phyloP scores from a whole-genome alignment of 2,888 invertebrate species.

The Melanotus villosus region DNA sequence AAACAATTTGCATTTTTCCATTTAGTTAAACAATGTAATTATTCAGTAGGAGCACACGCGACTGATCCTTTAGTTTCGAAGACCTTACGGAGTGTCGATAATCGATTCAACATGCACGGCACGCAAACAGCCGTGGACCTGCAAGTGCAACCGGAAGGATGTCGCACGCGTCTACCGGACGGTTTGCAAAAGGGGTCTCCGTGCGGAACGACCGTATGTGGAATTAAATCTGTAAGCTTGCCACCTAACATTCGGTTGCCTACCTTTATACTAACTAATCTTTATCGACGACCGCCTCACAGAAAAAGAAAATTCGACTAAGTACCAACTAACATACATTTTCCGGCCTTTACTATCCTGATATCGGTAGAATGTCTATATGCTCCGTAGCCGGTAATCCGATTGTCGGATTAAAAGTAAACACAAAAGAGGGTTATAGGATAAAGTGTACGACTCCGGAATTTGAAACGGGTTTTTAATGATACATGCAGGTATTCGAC shows the following conservation, averaged over 20 bases:
- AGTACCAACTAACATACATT: background rate
- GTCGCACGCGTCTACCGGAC: constrained; percentile 16
- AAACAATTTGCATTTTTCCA: constrained; percentile 46
- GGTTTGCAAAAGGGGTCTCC: constrained; percentile 6
- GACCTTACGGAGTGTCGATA: constrained; percentile 29
- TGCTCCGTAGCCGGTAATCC: constrained; percentile 53
- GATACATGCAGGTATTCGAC: constrained; percentile 52
- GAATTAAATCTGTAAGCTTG: background rate
- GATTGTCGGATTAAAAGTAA: constrained; percentile 56
- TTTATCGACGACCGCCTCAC: too few relatives aligned
- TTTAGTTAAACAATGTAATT: constrained; percentile 43
- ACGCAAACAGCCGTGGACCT: constrained; percentile 20
- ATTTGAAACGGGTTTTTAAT: constrained; percentile 53
- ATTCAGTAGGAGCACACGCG: constrained; percentile 29
- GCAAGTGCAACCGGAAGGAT: constrained; percentile 21
- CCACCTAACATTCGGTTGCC: background rate
- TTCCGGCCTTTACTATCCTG: constrained; percentile 13
- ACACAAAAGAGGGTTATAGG: constrained; percentile 53
- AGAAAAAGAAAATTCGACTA: too few relatives aligned
- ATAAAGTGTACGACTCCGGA: constrained; percentile 49
- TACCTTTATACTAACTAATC: too few relatives aligned
- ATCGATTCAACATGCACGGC: constrained; percentile 22
- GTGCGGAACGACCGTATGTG: constrained; percentile 19
- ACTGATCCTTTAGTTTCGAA: constrained; percentile 18
- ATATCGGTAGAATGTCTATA: constrained; percentile 50